Evolutionary conservation across 2,113 vertebrate species (phyloP), one percentile per base, ranked within the genome.

Genomic region (Trematocara nigrifrons): DNA sequence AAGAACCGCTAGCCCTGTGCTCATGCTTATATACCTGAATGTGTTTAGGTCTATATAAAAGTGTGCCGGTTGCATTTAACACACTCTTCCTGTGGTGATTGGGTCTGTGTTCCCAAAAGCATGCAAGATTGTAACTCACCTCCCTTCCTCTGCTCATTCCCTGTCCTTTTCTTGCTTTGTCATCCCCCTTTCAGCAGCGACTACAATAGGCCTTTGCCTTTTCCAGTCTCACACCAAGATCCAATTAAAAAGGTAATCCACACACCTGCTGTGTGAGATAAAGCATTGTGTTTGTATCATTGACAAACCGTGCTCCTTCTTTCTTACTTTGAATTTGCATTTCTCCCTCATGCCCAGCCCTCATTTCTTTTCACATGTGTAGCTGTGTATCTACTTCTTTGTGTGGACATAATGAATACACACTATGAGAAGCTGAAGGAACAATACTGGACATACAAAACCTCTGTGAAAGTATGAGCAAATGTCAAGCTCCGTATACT

Each of bases 221-320:
- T 69, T 31, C 40, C 45, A 47, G 29, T n/a, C 29, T 86, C 51
- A 54, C 11, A 85, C 64, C 88, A 81, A 78, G 81, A 92, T 87
- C 80, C 82, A 94, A 89, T 94, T 92, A 91, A 85, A 91, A 88
- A 74, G 80, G 81, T 83, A 91, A 91, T 85, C 84, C 86, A 82
- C 83, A 91, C 87, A 89, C 82, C 88, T 89, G 66, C 92, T 79
- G 84, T 80, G 89, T 81, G 61, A 66, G 89, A 86, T 87, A 85
- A 89, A 51, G 82, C 33, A 18, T 7, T 26, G 81, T 66, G 84
- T 84, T 86, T 57, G 64, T 61, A 57, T 84, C 76, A 22, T 54
- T 56, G 83, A 81, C 82, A 71, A 90, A 89, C 84, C 79, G 40
- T 77, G 80, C 74, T 86, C 15, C 57, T 54, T 29, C 77, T 51